These are phyloP conservation scores for Drosophila triauraria DNA, from an alignment of 1,140 invertebrate species.

Conservation along the genomic window DNA sequence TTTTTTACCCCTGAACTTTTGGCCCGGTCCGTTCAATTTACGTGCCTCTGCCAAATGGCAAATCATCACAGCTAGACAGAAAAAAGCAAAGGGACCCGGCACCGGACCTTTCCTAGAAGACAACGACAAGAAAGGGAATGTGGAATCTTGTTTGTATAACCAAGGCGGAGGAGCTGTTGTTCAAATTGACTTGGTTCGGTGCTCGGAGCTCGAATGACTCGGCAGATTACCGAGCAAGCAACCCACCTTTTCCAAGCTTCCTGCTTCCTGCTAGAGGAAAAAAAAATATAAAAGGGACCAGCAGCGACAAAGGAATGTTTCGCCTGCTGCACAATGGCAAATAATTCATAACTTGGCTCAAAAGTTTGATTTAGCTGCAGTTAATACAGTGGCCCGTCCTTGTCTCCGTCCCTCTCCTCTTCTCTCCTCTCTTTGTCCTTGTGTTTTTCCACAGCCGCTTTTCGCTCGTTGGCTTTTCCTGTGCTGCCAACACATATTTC, in stretches of 20 bases:
- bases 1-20: conserved; percentile 40
- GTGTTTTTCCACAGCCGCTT: conserved; percentile 4
- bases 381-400: conserved; percentile 64
- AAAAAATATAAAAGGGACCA: conserved; percentile 21
- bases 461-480: conserved; percentile 6
- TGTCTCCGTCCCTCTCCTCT: no score
- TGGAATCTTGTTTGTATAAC: conserved; percentile 48
- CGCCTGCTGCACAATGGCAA: conserved; percentile 77
- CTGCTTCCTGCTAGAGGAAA: conserved; percentile 31
- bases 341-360: conserved; percentile 81
- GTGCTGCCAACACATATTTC: conserved; percentile 39
- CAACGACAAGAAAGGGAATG: conserved; percentile 25
- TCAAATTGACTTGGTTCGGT: conserved; percentile 65
- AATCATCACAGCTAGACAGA: conserved; percentile 70
- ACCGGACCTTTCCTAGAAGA: conserved; percentile 13
- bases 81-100: conserved; percentile 7
- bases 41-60: conserved; percentile 68
- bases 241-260: not conserved
- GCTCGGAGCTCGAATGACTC: conserved; percentile 39
- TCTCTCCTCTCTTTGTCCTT: not conserved
- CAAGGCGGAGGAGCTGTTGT: conserved; percentile 26
- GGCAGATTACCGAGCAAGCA: conserved; percentile 14
- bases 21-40: conserved; percentile 50
- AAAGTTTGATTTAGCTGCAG: conserved; percentile 82
- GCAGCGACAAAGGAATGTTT: conserved; percentile 69